Evolutionary conservation across 37 sponge, comb jelly and placozoan genomes (phyloP), one percentile per base, ranked within the genome.

Genomic region (Diacarnus erythraeanus): DNA sequence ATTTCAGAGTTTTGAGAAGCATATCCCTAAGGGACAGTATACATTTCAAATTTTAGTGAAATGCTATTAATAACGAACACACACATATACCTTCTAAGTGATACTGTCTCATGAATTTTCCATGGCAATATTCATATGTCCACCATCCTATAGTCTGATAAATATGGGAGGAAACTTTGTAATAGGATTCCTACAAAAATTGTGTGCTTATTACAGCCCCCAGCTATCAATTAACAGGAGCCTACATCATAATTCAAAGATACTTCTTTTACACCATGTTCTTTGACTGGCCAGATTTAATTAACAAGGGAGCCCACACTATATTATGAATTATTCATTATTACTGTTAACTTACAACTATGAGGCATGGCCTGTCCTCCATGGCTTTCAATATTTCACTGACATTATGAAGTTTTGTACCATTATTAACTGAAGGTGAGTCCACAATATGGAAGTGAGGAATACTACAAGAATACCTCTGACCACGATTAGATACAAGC

Each of bases 81-180:
- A n/a, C n/a, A 23, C 15, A 64, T 27, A 5, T 40, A 85, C 91
- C 91, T 78, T 90, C 87, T 38, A 82, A 20, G 57, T 90, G 91
- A 39, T 77, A 82, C 61, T 90, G 91, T 18, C 66, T 35, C 1
- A 86, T 61, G 38, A 70, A 72, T 6, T 65, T 44, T 22, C 87
- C 83, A 61, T 90, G 91, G 72, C 91, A 90, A 34, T 90, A 90
- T 58, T 87, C 77, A 31, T 87, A 87, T 1, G 87, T 87, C 87
- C 87, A 87, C 87, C 87, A 87, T 42, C 87, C 87, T 9, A 47
- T 31, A 43, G 66, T 87, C 87, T 87, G 41, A 2, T 57, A 2
- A 41, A 22, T 23, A n/a, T n/a, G n/a, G n/a, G n/a, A n/a, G n/a
- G n/a, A n/a, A n/a, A n/a, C n/a, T n/a, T n/a, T n/a, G n/a, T n/a